Evolutionary conservation across 2,888 invertebrate genomes (phyloP).

Genomic region (Nomada flava): DNA sequence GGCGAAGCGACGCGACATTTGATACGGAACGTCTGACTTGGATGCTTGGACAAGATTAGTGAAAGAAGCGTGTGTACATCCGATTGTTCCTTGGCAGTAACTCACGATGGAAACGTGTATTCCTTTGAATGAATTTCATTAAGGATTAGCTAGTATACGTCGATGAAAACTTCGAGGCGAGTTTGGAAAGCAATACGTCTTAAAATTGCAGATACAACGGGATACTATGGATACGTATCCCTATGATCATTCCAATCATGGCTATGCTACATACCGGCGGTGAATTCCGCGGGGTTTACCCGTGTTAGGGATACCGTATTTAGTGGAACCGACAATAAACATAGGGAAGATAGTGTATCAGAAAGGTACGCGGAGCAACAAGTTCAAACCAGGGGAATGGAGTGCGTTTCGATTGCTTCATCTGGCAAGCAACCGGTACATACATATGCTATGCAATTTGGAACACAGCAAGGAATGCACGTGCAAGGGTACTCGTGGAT

Average conservation of each 20-base stretch:
- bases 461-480: neutral
- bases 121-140: neutral
- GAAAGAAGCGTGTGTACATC: neutral
- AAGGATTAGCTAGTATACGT: neutral
- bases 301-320: slow-evolving; percentile 1
- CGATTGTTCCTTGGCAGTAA: neutral
- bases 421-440: slow-evolving; percentile 10
- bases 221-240: neutral
- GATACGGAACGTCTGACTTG: neutral
- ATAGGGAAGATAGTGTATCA: neutral
- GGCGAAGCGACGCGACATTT: neutral
- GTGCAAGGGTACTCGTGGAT: slow-evolving; percentile 2
- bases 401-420: slow-evolving; percentile 17
- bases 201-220: neutral
- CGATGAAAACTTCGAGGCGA: neutral
- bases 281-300: slow-evolving; percentile 13
- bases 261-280: slow-evolving; percentile 27
- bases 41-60: neutral
- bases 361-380: slow-evolving; percentile 33
- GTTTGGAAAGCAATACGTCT: neutral
- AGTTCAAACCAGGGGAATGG: slow-evolving; percentile 35
- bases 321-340: slow-evolving; percentile 18
- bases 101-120: neutral
- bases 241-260: slow-evolving; percentile 42
- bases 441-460: neutral